Evolutionary conservation across 2,888 invertebrate genomes (phyloP).

Genomic region (Parochlus steinenii): DNA sequence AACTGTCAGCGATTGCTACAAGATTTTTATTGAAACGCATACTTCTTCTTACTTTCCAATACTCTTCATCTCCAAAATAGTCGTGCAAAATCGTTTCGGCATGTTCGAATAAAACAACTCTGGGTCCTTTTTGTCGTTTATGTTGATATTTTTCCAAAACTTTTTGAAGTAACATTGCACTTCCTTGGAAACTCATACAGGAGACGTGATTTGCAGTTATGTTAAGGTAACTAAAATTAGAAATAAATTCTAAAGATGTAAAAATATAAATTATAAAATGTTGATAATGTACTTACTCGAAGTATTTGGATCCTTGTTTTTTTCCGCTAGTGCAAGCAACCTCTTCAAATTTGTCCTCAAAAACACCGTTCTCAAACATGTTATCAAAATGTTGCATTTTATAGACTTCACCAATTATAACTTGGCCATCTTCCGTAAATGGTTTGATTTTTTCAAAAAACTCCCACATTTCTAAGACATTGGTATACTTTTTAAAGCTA

Average conservation of each 20-base stretch:
- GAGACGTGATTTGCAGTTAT: slow-evolving; percentile 29
- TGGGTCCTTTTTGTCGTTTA: slow-evolving; percentile 13
- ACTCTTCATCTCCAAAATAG: slow-evolving; percentile 61
- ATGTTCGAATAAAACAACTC: slow-evolving; percentile 30
- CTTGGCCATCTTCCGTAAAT: slow-evolving; percentile 15
- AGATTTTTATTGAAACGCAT: slow-evolving; percentile 73
- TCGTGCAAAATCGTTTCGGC: slow-evolving; percentile 81
- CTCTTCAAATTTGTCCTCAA: slow-evolving; percentile 65
- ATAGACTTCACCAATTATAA: slow-evolving; percentile 57
- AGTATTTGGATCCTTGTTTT: slow-evolving; percentile 15
- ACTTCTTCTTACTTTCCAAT: slow-evolving; percentile 78
- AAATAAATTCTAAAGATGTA: no score
- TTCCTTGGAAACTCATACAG: slow-evolving; percentile 76
- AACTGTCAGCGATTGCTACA: slow-evolving; percentile 46
- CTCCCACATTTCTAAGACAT: slow-evolving; percentile 75
- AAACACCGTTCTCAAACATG: slow-evolving; percentile 65
- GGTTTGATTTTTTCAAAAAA: slow-evolving; percentile 44
- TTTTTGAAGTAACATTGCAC: slow-evolving; percentile 42
- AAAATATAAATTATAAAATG: slow-evolving; percentile 27
- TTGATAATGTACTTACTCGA: no score
- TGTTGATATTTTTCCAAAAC: slow-evolving; percentile 34
- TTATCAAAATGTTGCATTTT: slow-evolving; percentile 72
- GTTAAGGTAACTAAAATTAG: slow-evolving; percentile 59
- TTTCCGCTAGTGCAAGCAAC: slow-evolving; percentile 30
- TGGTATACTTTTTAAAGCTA: slow-evolving; percentile 59